Percentiles rank a stretch among this genome's conserved stretches.
Conservation (phyloP, 2,113 vertebrate species). For the Syngnathus typhle region DNA sequence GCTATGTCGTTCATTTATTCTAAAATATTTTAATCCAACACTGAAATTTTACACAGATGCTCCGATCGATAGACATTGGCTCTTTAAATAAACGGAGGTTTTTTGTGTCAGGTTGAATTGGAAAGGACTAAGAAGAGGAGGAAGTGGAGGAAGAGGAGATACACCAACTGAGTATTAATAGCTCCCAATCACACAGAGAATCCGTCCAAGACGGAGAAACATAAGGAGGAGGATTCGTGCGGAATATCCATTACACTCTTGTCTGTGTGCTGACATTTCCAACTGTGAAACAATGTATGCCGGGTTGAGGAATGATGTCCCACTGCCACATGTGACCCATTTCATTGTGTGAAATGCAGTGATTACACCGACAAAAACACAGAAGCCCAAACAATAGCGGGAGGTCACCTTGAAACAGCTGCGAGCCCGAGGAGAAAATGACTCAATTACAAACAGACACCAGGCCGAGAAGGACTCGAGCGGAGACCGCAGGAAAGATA, state of each 20-base stretch:
- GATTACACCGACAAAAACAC: slow-evolving; percentile 61
- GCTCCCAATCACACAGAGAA: slow-evolving; percentile 12
- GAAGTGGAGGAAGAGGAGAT: slow-evolving; percentile 8
- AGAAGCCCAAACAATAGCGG: slow-evolving; percentile 53
- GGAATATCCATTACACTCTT: slow-evolving; percentile 31
- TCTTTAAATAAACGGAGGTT: slow-evolving; percentile 45
- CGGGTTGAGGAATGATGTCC: slow-evolving; percentile 47
- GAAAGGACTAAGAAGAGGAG: slow-evolving; percentile 10
- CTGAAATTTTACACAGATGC: slow-evolving; percentile 18
- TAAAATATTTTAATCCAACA: not conserved
- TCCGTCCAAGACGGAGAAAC: slow-evolving; percentile 7
- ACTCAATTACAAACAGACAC: slow-evolving; percentile 60
- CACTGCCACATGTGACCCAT: slow-evolving; percentile 43
- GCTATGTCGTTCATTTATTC: too few relatives aligned
- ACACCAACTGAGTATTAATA: slow-evolving; percentile 13
- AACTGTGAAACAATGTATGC: slow-evolving; percentile 33
- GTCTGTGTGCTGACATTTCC: slow-evolving; percentile 43
- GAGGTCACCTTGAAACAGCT: slow-evolving; percentile 68
- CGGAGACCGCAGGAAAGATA: not conserved
- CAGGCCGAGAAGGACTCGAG: slow-evolving; percentile 9
- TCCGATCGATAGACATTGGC: slow-evolving; percentile 49
- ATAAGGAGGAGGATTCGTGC: slow-evolving; percentile 21
- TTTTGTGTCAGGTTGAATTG: slow-evolving; percentile 29
- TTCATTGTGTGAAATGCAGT: slow-evolving; percentile 48
- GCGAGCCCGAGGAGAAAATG: slow-evolving; percentile 59